Evolutionary conservation across 1,140 invertebrate species (phyloP).

Genomic region (Papilio glaucus): DNA sequence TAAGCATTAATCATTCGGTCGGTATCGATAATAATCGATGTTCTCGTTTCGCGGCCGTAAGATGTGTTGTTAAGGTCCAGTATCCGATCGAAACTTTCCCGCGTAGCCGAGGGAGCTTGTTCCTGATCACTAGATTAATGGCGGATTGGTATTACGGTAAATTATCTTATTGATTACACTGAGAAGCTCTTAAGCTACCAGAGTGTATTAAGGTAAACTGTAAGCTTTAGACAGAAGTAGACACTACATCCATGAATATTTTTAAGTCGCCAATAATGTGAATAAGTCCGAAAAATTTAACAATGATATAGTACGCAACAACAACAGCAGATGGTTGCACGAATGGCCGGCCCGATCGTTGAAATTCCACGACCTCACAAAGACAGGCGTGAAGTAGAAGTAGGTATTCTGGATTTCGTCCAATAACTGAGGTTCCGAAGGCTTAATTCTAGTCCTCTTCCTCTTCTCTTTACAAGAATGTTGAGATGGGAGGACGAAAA

Average conservation of each 20-base stretch:
- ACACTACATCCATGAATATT: not conserved
- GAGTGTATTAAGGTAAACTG: not conserved
- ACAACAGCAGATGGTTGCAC: no score
- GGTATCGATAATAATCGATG: constrained; percentile 29
- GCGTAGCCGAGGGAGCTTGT: constrained; percentile 35
- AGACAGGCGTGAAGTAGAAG: no score
- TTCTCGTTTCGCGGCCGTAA: constrained; percentile 18
- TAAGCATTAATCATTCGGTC: constrained; percentile 24
- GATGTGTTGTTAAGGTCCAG: constrained; percentile 3
- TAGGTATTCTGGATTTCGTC: no score
- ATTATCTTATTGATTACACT: constrained; percentile 29
- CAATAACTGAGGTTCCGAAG: no score
- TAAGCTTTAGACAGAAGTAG: not conserved
- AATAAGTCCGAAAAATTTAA: no score
- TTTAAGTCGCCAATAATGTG: not conserved
- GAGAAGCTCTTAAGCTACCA: constrained; percentile 11
- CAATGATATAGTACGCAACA: no score
- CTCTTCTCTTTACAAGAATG: no score
- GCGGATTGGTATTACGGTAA: constrained; percentile 32
- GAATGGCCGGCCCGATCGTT: no score
- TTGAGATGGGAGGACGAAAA: no score
- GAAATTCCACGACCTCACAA: no score
- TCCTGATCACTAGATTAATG: constrained; percentile 34
- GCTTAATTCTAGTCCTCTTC: no score
- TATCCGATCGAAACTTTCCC: constrained; percentile 30